Evolutionary conservation across 2,113 vertebrate genomes (phyloP).

Genomic region (Atractosteus spatula): DNA sequence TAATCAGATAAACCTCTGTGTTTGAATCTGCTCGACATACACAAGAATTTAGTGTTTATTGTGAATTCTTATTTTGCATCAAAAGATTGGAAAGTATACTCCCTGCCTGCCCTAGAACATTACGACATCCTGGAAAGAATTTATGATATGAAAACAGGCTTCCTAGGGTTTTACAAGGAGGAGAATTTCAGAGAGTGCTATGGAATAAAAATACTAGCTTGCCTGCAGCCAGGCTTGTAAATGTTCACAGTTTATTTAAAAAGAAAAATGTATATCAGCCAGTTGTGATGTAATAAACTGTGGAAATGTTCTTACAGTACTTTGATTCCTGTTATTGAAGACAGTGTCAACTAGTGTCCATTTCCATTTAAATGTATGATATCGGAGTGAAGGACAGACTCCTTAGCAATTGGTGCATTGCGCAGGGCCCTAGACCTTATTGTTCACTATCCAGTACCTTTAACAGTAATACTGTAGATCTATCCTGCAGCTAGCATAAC

Average conservation of each 20-base stretch:
- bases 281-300: not conserved
- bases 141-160: not conserved
- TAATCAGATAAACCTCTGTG: too few relatives aligned
- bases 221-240: not conserved
- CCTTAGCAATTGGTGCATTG: too few relatives aligned
- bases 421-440: too few relatives aligned
- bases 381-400: too few relatives aligned
- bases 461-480: too few relatives aligned
- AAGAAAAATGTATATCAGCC: not conserved
- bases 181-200: not conserved
- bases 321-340: not conserved
- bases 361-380: too few relatives aligned
- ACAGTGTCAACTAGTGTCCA: too few relatives aligned
- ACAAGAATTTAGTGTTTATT: not conserved
- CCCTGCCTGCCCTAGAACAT: not conserved
- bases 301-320: not conserved
- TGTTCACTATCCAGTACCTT: too few relatives aligned
- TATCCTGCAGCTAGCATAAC: too few relatives aligned
- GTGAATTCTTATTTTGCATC: not conserved
- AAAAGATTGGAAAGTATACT: not conserved
- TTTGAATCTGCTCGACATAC: too few relatives aligned
- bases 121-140: slow-evolving; percentile 1
- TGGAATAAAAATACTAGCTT: not conserved
- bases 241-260: not conserved
- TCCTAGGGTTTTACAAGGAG: not conserved